Evolutionary conservation across 1,140 invertebrate species (phyloP).

Genomic region (Drosophila virilis): DNA sequence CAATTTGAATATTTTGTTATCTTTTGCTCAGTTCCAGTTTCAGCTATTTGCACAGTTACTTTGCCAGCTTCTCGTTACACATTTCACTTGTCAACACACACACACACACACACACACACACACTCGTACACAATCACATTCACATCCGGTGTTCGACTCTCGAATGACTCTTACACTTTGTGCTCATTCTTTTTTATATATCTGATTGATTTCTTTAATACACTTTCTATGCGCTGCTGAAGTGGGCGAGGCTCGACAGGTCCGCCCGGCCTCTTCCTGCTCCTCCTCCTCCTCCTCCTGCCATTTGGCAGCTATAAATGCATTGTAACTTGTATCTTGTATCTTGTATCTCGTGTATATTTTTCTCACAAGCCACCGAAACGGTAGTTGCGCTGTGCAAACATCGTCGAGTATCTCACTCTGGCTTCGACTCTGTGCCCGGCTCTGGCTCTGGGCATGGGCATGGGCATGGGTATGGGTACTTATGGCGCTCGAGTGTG

Average conservation of each 20-base stretch:
- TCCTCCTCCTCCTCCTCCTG: background rate
- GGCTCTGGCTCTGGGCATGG: constrained; percentile 9
- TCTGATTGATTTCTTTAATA: constrained; percentile 75
- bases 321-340: constrained; percentile 15
- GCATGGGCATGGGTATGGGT: constrained; percentile 67
- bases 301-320: constrained; percentile 3
- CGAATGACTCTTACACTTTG: constrained; percentile 50
- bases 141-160: constrained; percentile 66
- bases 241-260: constrained; percentile 63
- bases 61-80: constrained; percentile 24
- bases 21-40: constrained; percentile 43
- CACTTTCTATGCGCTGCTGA: constrained; percentile 73
- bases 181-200: constrained; percentile 65
- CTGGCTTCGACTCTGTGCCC: background rate
- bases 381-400: constrained; percentile 81
- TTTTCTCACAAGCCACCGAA: constrained; percentile 82
- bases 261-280: constrained; percentile 6
- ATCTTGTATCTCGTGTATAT: constrained; percentile 59
- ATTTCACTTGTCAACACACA: constrained; percentile 70
- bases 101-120: constrained; percentile 41
- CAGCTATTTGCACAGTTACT: constrained; percentile 21
- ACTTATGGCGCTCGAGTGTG: constrained; percentile 70
- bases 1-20: constrained; percentile 73
- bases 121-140: constrained; percentile 18
- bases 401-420: constrained; percentile 65